Conservation (phyloP, 1,140 invertebrate species). For the Micrasema longulum region DNA sequence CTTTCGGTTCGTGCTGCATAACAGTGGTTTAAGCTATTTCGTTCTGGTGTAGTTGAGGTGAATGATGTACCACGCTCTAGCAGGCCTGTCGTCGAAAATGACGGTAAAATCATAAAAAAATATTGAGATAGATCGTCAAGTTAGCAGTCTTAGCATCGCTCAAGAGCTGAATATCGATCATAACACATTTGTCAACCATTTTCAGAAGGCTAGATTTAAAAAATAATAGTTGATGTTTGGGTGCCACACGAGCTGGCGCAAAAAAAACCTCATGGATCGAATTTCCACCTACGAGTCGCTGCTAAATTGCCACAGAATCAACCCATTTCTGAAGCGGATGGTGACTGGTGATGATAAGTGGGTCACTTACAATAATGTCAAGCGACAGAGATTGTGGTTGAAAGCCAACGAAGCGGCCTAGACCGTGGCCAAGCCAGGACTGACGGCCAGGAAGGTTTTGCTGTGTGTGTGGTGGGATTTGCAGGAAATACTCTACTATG, state of each 20-base stretch:
- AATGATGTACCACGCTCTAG: slow-evolving; percentile 18
- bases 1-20: background rate
- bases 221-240: too few species aligned
- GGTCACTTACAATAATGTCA: slow-evolving; percentile 20
- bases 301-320: slow-evolving; percentile 22
- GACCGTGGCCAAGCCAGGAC: slow-evolving; percentile 6
- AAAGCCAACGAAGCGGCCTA: background rate
- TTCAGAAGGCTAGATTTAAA: too few species aligned
- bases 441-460: slow-evolving; percentile 21
- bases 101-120: slow-evolving; percentile 13
- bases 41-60: slow-evolving; percentile 22
- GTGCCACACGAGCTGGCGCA: slow-evolving; percentile 15
- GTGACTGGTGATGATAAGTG: slow-evolving; percentile 32
- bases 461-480: slow-evolving; percentile 10
- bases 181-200: too few species aligned
- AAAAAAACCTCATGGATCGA: slow-evolving; percentile 15
- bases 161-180: too few species aligned
- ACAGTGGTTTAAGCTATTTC: slow-evolving; percentile 1
- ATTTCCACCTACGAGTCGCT: slow-evolving; percentile 28
- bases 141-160: too few species aligned
- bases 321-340: slow-evolving; percentile 29
- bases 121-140: too few species aligned
- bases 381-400: too few species aligned
- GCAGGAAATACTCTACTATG: too few species aligned
- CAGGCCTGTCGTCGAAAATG: slow-evolving; percentile 24